Evolutionary conservation across 2,888 invertebrate species (phyloP).

Genomic region (Agrotis puta): DNA sequence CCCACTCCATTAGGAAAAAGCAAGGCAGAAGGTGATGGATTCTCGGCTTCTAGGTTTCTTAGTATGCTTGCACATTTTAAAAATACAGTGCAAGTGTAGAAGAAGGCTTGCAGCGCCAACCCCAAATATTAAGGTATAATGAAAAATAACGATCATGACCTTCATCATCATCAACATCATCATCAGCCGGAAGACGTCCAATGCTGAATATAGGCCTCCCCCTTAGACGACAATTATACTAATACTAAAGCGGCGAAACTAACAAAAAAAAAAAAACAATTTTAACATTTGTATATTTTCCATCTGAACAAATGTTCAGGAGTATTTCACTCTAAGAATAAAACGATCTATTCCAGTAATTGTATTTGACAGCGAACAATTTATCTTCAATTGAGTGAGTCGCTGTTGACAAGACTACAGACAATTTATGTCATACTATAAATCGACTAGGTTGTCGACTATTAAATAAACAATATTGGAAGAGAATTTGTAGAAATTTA

Average conservation of each 20-base stretch:
- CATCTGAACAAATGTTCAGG: not conserved
- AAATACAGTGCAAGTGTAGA: no score
- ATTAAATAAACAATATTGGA: constrained; percentile 20
- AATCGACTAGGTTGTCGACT: constrained; percentile 16
- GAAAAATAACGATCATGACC: not conserved
- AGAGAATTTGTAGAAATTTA: constrained; percentile 17
- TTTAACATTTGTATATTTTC: constrained; percentile 4
- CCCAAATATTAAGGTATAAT: no score
- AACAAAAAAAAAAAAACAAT: not conserved
- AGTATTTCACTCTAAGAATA: constrained; percentile 36
- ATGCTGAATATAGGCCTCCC: no score
- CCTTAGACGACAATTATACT: no score
- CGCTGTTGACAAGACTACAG: constrained; percentile 22
- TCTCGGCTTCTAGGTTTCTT: no score
- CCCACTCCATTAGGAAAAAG: no score
- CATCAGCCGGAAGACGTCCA: no score
- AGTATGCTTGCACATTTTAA: no score
- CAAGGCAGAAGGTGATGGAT: no score
- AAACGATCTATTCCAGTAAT: constrained; percentile 49
- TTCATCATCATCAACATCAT: no score
- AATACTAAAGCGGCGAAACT: no score
- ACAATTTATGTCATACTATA: constrained; percentile 36
- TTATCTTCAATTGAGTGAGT: constrained; percentile 51
- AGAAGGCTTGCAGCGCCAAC: no score
- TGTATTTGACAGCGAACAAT: constrained; percentile 56